phyloP scores from a whole-genome alignment of 1,140 invertebrate genomes.

The Orius insidiosus region DNA sequence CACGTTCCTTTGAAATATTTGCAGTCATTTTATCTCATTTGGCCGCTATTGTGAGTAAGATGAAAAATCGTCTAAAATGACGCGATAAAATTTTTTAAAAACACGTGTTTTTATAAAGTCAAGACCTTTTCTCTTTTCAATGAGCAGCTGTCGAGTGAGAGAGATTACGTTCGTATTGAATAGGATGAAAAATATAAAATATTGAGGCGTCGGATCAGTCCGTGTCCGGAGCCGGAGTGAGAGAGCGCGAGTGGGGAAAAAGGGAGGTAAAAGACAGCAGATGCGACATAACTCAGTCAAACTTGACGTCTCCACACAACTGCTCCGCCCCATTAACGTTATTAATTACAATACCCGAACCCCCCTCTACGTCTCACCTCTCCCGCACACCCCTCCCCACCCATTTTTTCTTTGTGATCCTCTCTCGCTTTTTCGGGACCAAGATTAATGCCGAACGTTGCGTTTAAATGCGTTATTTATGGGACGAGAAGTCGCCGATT shows the following conservation, averaged over 20 bases:
- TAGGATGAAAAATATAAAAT: constrained; percentile 4
- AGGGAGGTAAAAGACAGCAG: constrained; percentile 10
- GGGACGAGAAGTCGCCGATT: constrained; percentile 11
- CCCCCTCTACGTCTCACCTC: constrained; percentile 6
- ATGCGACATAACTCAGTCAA: constrained; percentile 19
- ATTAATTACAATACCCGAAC: constrained; percentile 16
- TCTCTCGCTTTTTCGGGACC: constrained; percentile 6
- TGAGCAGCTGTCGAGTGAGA: constrained; percentile 1
- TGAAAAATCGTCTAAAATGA: neutral
- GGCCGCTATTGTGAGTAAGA: constrained; percentile 2
- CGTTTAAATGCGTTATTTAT: constrained; percentile 10
- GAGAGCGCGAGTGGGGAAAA: neutral
- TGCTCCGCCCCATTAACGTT: constrained; percentile 17
- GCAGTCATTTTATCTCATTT: neutral
- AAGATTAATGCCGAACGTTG: constrained; percentile 6
- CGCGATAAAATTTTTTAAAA: constrained; percentile 8
- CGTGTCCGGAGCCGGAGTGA: too few relatives aligned
- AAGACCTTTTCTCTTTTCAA: too few relatives aligned
- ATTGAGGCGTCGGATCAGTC: too few relatives aligned
- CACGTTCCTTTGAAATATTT: too few relatives aligned
- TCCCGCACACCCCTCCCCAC: neutral
- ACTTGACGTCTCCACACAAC: constrained; percentile 14
- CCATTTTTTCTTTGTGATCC: constrained; percentile 1
- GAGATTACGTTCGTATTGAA: neutral
- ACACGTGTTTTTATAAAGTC: too few relatives aligned